These are phyloP conservation scores for Xylocampa areola DNA, from an alignment of 2,888 invertebrate species.

Conservation along the genomic window DNA sequence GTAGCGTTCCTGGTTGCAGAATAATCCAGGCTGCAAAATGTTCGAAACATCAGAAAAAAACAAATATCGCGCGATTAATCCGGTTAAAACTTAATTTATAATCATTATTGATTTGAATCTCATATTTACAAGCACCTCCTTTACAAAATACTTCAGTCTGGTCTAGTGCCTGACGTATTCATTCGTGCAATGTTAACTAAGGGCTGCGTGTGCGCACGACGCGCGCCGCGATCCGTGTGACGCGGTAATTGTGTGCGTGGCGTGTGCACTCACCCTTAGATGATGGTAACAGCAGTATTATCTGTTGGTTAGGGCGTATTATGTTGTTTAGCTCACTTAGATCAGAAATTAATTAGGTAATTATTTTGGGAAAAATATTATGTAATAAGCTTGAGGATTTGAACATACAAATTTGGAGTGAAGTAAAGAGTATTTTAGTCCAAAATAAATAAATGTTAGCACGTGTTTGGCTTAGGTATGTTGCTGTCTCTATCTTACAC, in stretches of 20 bases:
- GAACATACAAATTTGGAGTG: too few species aligned
- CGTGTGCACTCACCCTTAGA: constrained; percentile 61
- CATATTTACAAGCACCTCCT: too few species aligned
- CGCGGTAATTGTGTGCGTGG: constrained; percentile 70
- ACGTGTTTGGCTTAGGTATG: too few species aligned
- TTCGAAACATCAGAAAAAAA: too few species aligned
- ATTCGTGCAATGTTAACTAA: constrained; percentile 29
- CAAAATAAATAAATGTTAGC: too few species aligned
- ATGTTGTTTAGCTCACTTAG: constrained; percentile 8
- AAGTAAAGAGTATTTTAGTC: too few species aligned
- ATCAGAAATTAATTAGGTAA: background rate
- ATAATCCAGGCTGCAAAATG: too few species aligned
- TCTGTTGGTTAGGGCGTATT: constrained; percentile 22
- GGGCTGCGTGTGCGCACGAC: constrained; percentile 67
- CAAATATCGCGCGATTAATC: too few species aligned
- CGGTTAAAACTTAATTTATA: too few species aligned
- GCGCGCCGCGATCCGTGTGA: constrained; percentile 66
- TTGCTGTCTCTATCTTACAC: too few species aligned
- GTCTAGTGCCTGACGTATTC: constrained; percentile 11
- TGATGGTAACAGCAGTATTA: constrained; percentile 33
- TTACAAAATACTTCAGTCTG: background rate
- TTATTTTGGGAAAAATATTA: background rate
- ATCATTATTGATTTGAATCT: too few species aligned
- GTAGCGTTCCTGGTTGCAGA: too few species aligned
- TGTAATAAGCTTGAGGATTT: background rate